Evolutionary conservation across 92 coral and sea anemone species (phyloP).

Genomic region (Anthopleura xanthogrammica): DNA sequence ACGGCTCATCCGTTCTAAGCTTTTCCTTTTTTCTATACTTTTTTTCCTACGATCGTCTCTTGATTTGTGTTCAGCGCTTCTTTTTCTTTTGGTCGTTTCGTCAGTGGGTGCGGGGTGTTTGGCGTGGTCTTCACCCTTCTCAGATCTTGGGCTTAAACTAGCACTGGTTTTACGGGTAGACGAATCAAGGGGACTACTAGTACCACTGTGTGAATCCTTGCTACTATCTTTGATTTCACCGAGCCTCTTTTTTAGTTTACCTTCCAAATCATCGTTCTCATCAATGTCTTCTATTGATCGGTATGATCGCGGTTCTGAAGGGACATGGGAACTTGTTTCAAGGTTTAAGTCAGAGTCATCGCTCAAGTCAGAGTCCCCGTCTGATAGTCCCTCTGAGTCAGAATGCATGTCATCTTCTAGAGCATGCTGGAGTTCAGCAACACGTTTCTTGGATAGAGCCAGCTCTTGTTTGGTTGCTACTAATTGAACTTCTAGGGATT

Average conservation of each 20-base stretch:
- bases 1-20: constrained; percentile 44
- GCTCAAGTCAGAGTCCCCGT: constrained; percentile 69
- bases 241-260: constrained; percentile 20
- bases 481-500: constrained; percentile 70
- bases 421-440: constrained; percentile 88
- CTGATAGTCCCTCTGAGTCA: constrained; percentile 77
- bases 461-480: constrained; percentile 87
- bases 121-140: constrained; percentile 10
- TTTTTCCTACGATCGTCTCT: constrained; percentile 56
- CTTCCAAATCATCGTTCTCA: constrained; percentile 55
- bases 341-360: constrained; percentile 59
- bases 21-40: constrained; percentile 64
- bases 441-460: constrained; percentile 80
- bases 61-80: constrained; percentile 29
- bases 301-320: constrained; percentile 95
- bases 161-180: constrained; percentile 26
- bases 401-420: constrained; percentile 87
- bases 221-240: constrained; percentile 16
- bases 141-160: constrained; percentile 29
- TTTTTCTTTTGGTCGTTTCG: constrained; percentile 5
- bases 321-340: constrained; percentile 62
- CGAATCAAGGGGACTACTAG: constrained; percentile 12
- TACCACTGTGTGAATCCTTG: constrained; percentile 4
- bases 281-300: constrained; percentile 90
- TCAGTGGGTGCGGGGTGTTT: neutral